Evolutionary conservation across 2,888 invertebrate genomes (phyloP).

Genomic region (Pollenia amentaria): DNA sequence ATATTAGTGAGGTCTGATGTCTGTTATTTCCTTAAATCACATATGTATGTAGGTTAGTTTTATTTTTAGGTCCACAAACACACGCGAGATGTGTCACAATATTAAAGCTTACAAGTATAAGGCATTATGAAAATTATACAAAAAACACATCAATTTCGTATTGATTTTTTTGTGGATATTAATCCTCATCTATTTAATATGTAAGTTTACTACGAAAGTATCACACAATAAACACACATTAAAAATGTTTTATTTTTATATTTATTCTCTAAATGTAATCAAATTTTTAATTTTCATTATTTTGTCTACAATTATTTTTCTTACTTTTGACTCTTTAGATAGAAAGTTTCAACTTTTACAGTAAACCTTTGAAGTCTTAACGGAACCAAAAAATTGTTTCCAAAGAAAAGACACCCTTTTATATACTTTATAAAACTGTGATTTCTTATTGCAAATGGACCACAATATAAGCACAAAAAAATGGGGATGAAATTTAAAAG

Average conservation of each 20-base stretch:
- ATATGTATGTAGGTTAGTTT: not conserved
- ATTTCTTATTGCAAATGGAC: constrained; percentile 75
- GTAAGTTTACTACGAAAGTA: constrained; percentile 11
- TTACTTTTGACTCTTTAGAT: constrained; percentile 25
- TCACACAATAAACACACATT: not conserved
- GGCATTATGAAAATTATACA: no score
- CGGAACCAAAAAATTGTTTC: constrained; percentile 61
- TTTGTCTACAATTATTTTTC: constrained; percentile 25
- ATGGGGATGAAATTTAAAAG: constrained; percentile 26
- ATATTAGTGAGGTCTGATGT: not conserved
- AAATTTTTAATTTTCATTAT: constrained; percentile 14
- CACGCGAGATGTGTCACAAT: not conserved
- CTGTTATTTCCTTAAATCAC: not conserved
- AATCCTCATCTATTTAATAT: not conserved
- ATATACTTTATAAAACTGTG: constrained; percentile 78
- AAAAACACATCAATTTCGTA: constrained; percentile 10
- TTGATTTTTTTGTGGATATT: constrained; percentile 24
- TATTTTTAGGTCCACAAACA: constrained; percentile 3
- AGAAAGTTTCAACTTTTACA: constrained; percentile 34
- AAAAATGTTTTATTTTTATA: not conserved
- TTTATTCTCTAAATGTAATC: not conserved
- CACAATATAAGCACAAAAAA: constrained; percentile 16
- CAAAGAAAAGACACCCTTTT: constrained; percentile 78
- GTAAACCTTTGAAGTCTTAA: constrained; percentile 65
- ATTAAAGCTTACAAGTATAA: constrained; percentile 2